These are phyloP conservation scores for Arenaria interpres DNA, from an alignment of 2,113 vertebrate genomes.

Conservation along the genomic window DNA sequence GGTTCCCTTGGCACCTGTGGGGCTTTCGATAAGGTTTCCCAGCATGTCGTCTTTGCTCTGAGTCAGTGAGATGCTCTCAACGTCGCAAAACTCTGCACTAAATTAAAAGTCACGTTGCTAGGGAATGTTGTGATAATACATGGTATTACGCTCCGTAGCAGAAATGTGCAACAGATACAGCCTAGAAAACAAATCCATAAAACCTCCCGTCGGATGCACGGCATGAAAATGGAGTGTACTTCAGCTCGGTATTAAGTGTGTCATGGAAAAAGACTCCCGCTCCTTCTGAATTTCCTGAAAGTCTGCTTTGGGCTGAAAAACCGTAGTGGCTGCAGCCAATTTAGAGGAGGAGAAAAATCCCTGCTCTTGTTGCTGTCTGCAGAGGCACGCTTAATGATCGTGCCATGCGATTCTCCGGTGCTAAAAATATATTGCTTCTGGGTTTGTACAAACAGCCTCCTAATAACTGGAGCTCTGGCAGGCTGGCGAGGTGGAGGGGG, in stretches of 20 bases:
- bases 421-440: conserved; percentile 60
- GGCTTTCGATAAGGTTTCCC: conserved; percentile 18
- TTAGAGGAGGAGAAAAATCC: conserved; percentile 54
- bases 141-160: neutral
- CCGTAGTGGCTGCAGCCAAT: conserved; percentile 34
- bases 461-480: conserved; percentile 45
- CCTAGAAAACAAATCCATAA: conserved; percentile 25
- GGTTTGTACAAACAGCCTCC: conserved; percentile 26
- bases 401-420: conserved; percentile 26
- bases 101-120: conserved; percentile 53
- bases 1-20: neutral
- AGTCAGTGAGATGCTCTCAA: conserved; percentile 18
- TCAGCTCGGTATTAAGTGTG: conserved; percentile 2
- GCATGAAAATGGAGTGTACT: neutral
- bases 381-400: conserved; percentile 27
- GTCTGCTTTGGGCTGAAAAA: conserved; percentile 53
- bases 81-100: neutral
- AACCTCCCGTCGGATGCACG: neutral
- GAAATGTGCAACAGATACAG: neutral
- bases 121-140: conserved; percentile 16
- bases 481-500: neutral
- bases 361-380: conserved; percentile 46
- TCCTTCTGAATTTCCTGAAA: conserved; percentile 59
- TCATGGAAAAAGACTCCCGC: conserved; percentile 27
- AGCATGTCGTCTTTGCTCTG: neutral